Conservation (phyloP, 1,140 invertebrate species). For the Panulirus ornatus region DNA sequence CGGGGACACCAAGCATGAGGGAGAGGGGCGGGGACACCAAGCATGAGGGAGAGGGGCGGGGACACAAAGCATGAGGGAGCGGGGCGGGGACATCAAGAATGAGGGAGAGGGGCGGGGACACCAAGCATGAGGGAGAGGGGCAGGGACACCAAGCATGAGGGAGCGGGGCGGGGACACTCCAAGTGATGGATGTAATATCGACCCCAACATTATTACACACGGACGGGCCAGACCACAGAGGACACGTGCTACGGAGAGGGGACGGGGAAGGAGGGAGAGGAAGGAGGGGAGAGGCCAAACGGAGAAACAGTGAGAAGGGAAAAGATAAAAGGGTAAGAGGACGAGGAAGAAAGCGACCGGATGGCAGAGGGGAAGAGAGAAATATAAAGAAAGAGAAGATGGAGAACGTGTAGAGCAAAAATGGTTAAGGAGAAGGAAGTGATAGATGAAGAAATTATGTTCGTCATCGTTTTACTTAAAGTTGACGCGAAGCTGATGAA, state of each 20-base stretch:
- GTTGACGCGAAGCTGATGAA: too few species aligned
- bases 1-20: background rate
- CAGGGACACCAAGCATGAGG: background rate
- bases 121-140: background rate
- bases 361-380: too few species aligned
- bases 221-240: background rate
- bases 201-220: background rate
- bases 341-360: too few species aligned
- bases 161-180: background rate
- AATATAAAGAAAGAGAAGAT: too few species aligned
- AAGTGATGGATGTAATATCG: constrained; percentile 4
- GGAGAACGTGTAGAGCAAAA: too few species aligned
- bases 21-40: background rate
- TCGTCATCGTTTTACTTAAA: too few species aligned
- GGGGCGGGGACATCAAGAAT: background rate
- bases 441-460: too few species aligned
- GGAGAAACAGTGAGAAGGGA: background rate
- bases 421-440: too few species aligned
- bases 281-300: too few species aligned
- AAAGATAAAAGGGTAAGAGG: background rate
- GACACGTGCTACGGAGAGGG: too few species aligned
- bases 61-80: background rate
- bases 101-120: background rate
- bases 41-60: background rate
- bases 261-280: too few species aligned